These are phyloP conservation scores for Nipponia nippon DNA, from an alignment of 2,113 vertebrate species.

Conservation along the genomic window DNA sequence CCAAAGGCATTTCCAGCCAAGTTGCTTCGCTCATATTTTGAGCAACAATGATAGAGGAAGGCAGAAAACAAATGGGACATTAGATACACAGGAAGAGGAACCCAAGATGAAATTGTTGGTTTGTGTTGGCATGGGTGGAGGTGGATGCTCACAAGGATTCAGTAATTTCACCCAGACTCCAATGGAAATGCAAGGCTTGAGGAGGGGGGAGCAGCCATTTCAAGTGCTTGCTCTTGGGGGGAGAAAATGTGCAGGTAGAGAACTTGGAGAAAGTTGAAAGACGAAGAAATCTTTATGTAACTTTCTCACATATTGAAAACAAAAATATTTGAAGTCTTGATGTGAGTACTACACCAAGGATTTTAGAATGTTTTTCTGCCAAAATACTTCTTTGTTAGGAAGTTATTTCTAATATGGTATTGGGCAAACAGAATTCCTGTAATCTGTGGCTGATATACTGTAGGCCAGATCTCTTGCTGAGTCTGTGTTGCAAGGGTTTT, in stretches of 20 bases:
- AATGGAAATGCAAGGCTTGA: neutral
- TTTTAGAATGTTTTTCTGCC: neutral
- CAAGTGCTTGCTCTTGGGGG: fast-evolving
- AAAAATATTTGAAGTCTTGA: neutral
- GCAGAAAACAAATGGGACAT: neutral
- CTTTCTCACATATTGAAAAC: neutral
- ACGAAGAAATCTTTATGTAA: neutral
- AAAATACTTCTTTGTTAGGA: too few relatives aligned
- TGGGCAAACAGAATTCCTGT: neutral
- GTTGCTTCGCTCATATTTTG: neutral
- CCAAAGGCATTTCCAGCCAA: neutral
- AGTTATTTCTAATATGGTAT: neutral
- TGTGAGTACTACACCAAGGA: neutral
- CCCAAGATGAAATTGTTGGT: neutral
- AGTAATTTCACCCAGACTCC: neutral
- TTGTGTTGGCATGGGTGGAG: neutral
- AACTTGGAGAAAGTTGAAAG: neutral
- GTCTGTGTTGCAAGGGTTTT: neutral
- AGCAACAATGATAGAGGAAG: neutral
- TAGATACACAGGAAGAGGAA: neutral
- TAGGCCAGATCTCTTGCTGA: neutral
- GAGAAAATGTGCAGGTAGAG: neutral
- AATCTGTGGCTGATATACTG: fast-evolving
- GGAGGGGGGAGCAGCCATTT: neutral
- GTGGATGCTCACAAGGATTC: neutral